These are phyloP conservation scores for Poeciliopsis turneri DNA, from an alignment of 2,797 vertebrate genomes.

Conservation along the genomic window DNA sequence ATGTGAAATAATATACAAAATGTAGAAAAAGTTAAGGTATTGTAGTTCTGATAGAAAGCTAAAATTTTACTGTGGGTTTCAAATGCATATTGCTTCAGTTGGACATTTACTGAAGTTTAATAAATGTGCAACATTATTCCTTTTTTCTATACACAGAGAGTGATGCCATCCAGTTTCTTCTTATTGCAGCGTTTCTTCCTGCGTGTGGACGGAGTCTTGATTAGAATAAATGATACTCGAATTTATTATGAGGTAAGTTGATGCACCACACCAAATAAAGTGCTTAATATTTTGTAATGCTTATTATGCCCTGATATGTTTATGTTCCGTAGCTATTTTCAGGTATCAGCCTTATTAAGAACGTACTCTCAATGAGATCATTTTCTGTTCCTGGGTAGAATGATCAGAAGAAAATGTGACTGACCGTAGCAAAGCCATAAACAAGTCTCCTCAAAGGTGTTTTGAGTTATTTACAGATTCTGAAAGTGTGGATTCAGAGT, in stretches of 20 bases:
- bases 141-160: slow-evolving; percentile 81
- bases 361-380: not conserved
- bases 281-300: not conserved
- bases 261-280: not conserved
- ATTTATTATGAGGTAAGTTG: slow-evolving; percentile 90
- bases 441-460: not conserved
- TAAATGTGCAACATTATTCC: not conserved
- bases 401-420: not conserved
- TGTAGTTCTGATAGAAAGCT: not conserved
- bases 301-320: not conserved
- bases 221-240: slow-evolving; percentile 94
- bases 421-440: not conserved
- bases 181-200: slow-evolving; percentile 93
- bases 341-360: not conserved
- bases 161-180: slow-evolving; percentile 98
- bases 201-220: slow-evolving; percentile 94
- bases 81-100: not conserved
- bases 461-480: not conserved
- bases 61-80: not conserved
- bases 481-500: not conserved
- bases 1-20: not conserved
- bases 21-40: not conserved
- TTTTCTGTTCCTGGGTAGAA: not conserved
- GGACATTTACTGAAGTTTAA: not conserved
- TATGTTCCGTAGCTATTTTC: not conserved